A percentile compares a stretch with the other conserved stretches of the same genome.
Conservation (phyloP, 1,140 invertebrate genomes). For the Drosophila nebulosa region DNA sequence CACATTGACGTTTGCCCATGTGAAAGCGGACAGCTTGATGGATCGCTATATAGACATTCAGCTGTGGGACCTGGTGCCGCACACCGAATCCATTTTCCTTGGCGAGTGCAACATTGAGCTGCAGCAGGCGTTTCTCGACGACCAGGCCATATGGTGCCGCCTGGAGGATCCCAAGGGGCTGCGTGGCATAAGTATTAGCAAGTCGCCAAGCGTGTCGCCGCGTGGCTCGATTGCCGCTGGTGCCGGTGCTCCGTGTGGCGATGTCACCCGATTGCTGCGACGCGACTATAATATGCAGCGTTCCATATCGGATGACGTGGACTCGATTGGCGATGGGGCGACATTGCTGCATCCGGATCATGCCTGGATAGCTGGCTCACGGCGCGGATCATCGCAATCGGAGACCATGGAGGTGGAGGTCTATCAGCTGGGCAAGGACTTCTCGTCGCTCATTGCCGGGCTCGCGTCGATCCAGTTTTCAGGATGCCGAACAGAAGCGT, state of each 20-base stretch:
- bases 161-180: constrained; percentile 89
- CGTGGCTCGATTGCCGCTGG: constrained; percentile 87
- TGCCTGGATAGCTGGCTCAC: constrained; percentile 88
- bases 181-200: constrained; percentile 82
- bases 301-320: constrained; percentile 88
- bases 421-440: constrained; percentile 91
- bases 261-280: constrained; percentile 84
- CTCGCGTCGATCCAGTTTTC: constrained; percentile 91
- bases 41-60: constrained; percentile 91
- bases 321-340: constrained; percentile 87
- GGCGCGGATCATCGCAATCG: constrained; percentile 91
- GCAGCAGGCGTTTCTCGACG: constrained; percentile 90
- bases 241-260: constrained; percentile 81
- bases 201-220: constrained; percentile 89
- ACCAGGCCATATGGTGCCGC: constrained; percentile 92
- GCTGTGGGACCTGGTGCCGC: constrained; percentile 91
- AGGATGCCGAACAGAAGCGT: constrained; percentile 83
- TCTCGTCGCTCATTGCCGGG: constrained; percentile 91
- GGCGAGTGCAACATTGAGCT: constrained; percentile 90
- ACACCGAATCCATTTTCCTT: constrained; percentile 90
- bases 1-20: constrained; percentile 90
- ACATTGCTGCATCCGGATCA: constrained; percentile 91
- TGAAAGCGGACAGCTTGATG: constrained; percentile 89
- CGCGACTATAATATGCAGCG: constrained; percentile 86
- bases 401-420: constrained; percentile 92